Evolutionary conservation across 2,113 vertebrate genomes (phyloP).

Genomic region (Polyodon spathula): DNA sequence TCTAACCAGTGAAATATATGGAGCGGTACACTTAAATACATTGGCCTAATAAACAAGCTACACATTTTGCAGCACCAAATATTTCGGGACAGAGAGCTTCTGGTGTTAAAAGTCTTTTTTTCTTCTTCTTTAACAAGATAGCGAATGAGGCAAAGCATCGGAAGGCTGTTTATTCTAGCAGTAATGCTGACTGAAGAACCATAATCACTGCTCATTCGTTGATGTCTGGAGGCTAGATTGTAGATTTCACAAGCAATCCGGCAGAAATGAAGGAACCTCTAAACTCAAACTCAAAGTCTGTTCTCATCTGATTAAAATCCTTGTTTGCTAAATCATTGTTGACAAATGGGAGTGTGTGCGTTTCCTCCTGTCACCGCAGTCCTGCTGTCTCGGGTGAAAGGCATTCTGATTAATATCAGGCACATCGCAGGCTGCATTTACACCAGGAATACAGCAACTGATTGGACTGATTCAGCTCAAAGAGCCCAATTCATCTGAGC

Average conservation of each 20-base stretch:
- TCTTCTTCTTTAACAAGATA: neutral
- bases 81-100: neutral
- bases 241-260: conserved; percentile 57
- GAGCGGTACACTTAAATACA: too few relatives aligned
- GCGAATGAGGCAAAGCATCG: too few relatives aligned
- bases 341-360: neutral
- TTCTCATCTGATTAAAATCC: conserved; percentile 64
- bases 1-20: too few relatives aligned
- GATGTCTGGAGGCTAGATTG: neutral
- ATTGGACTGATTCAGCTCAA: neutral
- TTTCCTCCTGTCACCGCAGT: neutral
- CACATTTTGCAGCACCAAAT: too few relatives aligned
- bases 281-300: conserved; percentile 38
- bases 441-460: neutral
- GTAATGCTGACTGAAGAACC: neutral
- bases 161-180: neutral
- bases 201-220: neutral
- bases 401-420: neutral
- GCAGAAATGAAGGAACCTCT: conserved; percentile 51
- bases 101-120: neutral
- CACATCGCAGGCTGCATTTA: neutral
- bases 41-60: too few relatives aligned
- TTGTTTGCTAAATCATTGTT: conserved; percentile 26
- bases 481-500: neutral
- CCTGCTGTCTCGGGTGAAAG: neutral